Percentiles rank a stretch among this genome's conserved stretches.
phyloP scores from a whole-genome alignment of 2,888 invertebrate species.

The Euspilapteryx auroguttella region DNA sequence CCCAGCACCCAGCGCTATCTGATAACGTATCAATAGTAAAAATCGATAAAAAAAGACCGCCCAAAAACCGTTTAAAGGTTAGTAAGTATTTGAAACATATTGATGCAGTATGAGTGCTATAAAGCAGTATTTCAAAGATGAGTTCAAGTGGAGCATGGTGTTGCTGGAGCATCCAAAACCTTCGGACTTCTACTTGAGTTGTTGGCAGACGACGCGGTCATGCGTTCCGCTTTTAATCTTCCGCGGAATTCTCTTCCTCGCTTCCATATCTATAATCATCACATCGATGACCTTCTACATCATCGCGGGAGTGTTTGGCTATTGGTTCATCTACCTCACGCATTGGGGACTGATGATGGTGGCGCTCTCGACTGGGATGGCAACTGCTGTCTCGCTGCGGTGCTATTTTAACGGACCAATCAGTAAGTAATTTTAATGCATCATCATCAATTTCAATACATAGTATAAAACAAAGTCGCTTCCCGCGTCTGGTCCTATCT shows the following conservation, averaged over 20 bases:
- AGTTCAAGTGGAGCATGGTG: conserved; percentile 25
- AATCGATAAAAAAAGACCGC: too few species aligned
- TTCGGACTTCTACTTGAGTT: conserved; percentile 37
- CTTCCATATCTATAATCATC: conserved; percentile 27
- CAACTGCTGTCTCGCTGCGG: conserved; percentile 29
- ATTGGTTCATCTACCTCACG: conserved; percentile 57
- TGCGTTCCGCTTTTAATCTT: conserved; percentile 33
- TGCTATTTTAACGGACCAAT: conserved; percentile 37
- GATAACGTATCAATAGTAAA: too few species aligned
- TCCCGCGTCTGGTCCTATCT: too few species aligned
- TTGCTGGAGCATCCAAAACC: conserved; percentile 31
- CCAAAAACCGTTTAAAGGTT: too few species aligned
- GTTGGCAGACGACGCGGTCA: conserved; percentile 41
- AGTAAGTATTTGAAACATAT: too few species aligned
- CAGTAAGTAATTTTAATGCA: too few species aligned
- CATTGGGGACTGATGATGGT: conserved; percentile 51
- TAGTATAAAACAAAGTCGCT: too few species aligned
- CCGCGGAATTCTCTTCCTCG: conserved; percentile 29
- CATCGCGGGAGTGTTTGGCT: conserved; percentile 16
- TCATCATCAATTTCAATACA: too few species aligned
- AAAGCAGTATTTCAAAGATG: conserved; percentile 25
- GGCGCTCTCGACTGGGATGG: conserved; percentile 28
- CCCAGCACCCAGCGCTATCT: too few species aligned
- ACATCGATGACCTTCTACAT: conserved; percentile 28
- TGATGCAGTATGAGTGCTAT: background rate